These are phyloP conservation scores for Poecilia wingei DNA, from an alignment of 2,797 vertebrate genomes.

Conservation along the genomic window DNA sequence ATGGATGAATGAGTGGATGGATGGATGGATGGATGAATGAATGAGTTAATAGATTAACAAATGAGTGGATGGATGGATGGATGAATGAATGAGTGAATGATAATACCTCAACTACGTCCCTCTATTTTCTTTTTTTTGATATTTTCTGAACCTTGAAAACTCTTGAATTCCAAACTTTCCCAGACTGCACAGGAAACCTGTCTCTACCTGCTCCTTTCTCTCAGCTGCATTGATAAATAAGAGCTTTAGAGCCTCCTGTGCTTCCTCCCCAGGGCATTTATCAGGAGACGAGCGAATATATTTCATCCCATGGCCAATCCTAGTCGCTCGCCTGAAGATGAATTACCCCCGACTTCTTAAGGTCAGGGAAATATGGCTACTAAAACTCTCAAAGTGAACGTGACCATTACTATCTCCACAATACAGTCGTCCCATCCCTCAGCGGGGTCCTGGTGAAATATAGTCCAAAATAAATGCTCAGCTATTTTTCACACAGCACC, in stretches of 20 bases:
- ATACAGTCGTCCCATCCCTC: constrained; percentile 76
- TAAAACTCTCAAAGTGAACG: constrained; percentile 81
- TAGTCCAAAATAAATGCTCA: constrained; percentile 59
- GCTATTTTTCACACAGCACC: constrained; percentile 56
- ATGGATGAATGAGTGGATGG: neutral
- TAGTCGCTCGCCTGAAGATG: constrained; percentile 72
- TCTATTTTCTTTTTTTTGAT: neutral
- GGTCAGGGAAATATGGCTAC: constrained; percentile 81
- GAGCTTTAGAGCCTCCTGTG: constrained; percentile 60
- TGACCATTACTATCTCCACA: constrained; percentile 79
- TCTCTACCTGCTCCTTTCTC: constrained; percentile 46
- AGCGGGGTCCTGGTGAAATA: constrained; percentile 64
- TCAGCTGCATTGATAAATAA: constrained; percentile 74
- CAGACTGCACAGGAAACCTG: constrained; percentile 17
- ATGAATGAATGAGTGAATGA: neutral
- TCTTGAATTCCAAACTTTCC: constrained; percentile 1
- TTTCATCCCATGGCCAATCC: constrained; percentile 79
- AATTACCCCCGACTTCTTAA: constrained; percentile 78
- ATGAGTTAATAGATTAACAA: too few relatives aligned
- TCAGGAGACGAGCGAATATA: constrained; percentile 74
- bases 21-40: neutral
- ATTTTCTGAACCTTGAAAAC: neutral
- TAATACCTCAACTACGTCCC: neutral
- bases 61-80: too few relatives aligned
- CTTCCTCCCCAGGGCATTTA: constrained; percentile 67